Evolutionary conservation across 2,888 invertebrate genomes (phyloP).

Genomic region (Drosophila histrio): DNA sequence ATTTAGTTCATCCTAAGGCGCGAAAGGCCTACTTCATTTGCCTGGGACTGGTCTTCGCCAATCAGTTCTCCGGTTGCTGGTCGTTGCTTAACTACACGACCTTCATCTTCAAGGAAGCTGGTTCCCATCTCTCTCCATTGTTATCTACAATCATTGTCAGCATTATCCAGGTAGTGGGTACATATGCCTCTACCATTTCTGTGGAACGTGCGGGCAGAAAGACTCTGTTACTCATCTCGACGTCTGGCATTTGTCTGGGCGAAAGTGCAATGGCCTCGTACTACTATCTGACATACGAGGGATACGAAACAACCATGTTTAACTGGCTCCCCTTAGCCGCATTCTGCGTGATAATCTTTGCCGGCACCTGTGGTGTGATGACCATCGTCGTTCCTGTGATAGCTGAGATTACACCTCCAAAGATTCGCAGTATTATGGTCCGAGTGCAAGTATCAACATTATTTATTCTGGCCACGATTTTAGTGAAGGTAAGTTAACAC

Average conservation of each 20-base stretch:
- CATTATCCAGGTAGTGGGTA: conserved; percentile 7
- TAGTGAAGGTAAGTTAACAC: conserved; percentile 6
- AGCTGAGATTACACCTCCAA: conserved; percentile 72
- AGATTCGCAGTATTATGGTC: conserved; percentile 58
- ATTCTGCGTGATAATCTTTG: conserved; percentile 77
- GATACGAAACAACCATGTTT: conserved; percentile 57
- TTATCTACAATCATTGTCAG: conserved; percentile 76
- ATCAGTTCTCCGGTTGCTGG: conserved; percentile 79
- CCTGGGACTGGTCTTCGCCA: conserved; percentile 68
- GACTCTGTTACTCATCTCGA: conserved; percentile 60
- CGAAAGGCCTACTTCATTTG: conserved; percentile 74
- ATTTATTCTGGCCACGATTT: conserved; percentile 9
- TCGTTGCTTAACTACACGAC: conserved; percentile 80
- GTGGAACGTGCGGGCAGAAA: conserved; percentile 80
- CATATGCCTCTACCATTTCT: conserved; percentile 36
- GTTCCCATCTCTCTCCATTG: conserved; percentile 75
- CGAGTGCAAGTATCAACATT: conserved; percentile 51
- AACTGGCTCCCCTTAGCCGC: conserved; percentile 79
- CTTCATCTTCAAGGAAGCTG: conserved; percentile 75
- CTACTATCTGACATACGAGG: conserved; percentile 49
- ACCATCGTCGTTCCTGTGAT: conserved; percentile 76
- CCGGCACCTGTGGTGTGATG: conserved; percentile 73
- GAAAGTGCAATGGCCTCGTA: conserved; percentile 58
- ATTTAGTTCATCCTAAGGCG: conserved; percentile 63
- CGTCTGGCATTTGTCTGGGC: conserved; percentile 72